Evolutionary conservation across 64 coral and sea anemone species (phyloP), one percentile per base, ranked within the genome.

Genomic region (Montipora foliosa): DNA sequence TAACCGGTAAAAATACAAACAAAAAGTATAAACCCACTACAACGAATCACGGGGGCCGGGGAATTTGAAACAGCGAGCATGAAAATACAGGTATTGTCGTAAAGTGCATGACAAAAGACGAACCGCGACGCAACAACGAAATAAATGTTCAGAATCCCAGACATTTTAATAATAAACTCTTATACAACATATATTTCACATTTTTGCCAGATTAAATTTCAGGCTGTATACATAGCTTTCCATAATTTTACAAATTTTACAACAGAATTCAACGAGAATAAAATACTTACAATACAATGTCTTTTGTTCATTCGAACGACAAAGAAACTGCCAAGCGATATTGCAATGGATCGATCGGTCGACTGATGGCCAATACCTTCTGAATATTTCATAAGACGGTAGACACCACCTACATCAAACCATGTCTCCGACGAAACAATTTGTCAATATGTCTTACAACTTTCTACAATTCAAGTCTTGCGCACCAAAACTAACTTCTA

Each of bases 1-100:
- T 72, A 86, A 86, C 62, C 44, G 81, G 81, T 84, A 84, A 62
- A 19, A 67, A 71, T 49, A 72, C 66, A 51, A 64, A 86, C 44
- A 37, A 37, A 37, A 37, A 37, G 37, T 37, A 37, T 37, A 37
- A 37, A 37, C 37, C 37, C 37, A 37, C 37, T 37, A 37, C 37
- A 37, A 37, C 1, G 37, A 37, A 37, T 37, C 37, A 37, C 4
- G 37, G n/a, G n/a, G n/a, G n/a, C n/a, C n/a, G 74, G 62, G 74
- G 11, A 76, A 76, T 76, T 46, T 76, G 9, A 17, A 67, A 67
- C 11, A 17, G 62, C 3, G 4, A 14, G 52, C 0, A 6, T 64
- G 6, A 11, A 57, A 57, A 57, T 5, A 57, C 11, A 6, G 53
- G 53, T 8, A 57, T 57, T 57, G 6, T 57, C 53, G 53, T 11